Base-by-base conservation (phyloP, 2,888 invertebrate species). In the Embidobia sp. region DNA sequence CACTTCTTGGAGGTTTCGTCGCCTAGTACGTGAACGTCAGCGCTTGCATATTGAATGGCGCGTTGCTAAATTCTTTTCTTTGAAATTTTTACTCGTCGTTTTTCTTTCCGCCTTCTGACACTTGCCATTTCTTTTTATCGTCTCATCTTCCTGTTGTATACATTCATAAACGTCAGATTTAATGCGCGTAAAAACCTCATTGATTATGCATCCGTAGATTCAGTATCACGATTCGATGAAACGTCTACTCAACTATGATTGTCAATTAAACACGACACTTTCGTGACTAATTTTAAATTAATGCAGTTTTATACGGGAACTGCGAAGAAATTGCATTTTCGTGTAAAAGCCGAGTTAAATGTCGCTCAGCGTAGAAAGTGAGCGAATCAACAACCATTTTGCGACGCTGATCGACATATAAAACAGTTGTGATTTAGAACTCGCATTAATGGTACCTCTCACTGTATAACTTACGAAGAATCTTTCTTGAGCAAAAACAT, bases 371-470 rank as follows among this genome's bases (percentile, higher is more conserved):
- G 78, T 82, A 81, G 81, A 81, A 82, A 80, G 81, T 80, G 22
- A 8, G 66, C 37, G 46, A 44, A 53, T 46, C 5, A n/a, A n/a
- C 37, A 31, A 66, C 42, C 48, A 61, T 76, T 44, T 67, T 73
- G 74, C 64, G 76, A 78, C 72, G 70, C 46, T 77, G 81, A 77
- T 80, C 67, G 78, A 81, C 80, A 82, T 83, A 81, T 81, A 81
- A 82, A 83, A 74, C 73, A 79, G 82, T 73, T 44, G 63, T 69
- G 59, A 80, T 77, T 81, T 79, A 55, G 78, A 81, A 82, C 81
- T 81, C 80, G 77, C 81, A 77, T 81, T 77, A 78, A 77, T 64
- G 66, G 74, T 79, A 67, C 73, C 66, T 74, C 75, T 49, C 70
- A 74, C 69, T 79, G 55, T 59, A 10, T 11, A 44, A 35, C 33